Percentiles rank a stretch among this genome's conserved stretches.
phyloP scores from a whole-genome alignment of 2,113 vertebrate genomes.

The Cranoglanis bouderius region DNA sequence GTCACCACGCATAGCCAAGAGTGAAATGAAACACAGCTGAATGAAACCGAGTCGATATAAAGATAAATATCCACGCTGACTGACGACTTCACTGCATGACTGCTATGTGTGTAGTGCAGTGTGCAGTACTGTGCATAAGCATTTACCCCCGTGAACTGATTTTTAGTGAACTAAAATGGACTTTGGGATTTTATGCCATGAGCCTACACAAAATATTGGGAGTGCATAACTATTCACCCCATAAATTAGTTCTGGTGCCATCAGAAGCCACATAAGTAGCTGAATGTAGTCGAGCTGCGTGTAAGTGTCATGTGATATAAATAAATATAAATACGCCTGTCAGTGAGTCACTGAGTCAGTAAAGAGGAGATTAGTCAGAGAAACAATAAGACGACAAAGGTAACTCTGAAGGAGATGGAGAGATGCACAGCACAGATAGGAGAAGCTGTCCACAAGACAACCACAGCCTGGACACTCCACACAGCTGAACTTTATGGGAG shows the following conservation, averaged over 20 bases:
- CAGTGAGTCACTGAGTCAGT: neutral
- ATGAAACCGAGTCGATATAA: neutral
- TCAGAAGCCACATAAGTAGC: too few relatives aligned
- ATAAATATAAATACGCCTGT: neutral
- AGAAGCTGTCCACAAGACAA: neutral
- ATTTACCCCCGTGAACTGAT: neutral
- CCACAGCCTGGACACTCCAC: neutral
- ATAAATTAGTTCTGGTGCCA: neutral
- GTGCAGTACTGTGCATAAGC: neutral
- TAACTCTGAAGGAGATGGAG: neutral
- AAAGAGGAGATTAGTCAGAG: neutral
- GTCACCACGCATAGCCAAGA: neutral
- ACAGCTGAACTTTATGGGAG: neutral
- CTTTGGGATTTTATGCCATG: neutral
- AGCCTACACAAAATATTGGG: neutral
- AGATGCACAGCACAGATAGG: neutral
- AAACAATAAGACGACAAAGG: neutral
- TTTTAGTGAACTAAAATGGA: neutral
- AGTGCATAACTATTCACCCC: neutral
- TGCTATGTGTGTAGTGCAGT: neutral
- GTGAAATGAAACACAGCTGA: slow-evolving; percentile 13
- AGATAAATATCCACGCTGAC: slow-evolving; percentile 2
- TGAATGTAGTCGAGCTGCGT: neutral
- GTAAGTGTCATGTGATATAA: neutral
- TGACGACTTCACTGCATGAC: neutral